Base-by-base conservation (phyloP, 2,797 vertebrate species). In the Acanthornis magna region DNA sequence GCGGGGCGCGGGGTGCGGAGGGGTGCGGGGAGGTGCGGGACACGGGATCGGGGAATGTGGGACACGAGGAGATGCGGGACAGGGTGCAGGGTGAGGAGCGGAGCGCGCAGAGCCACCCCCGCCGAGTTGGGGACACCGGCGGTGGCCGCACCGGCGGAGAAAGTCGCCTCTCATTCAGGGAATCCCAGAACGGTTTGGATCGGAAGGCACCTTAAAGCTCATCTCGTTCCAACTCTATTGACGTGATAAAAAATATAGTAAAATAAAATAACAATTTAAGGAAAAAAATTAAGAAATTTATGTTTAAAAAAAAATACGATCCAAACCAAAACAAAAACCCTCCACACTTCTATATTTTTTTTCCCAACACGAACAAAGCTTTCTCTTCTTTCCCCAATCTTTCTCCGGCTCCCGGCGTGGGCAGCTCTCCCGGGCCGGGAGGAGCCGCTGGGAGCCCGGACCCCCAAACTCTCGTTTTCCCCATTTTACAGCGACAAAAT, bases 301-400 rank as follows among this genome's bases (percentile, higher is more conserved):
- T 34, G 40, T 29, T 51, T 29, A 4, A 25, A 55, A 45, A n/a
- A n/a, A 32, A 22, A 8, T 4, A 21, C 14, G 32, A 29, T 6
- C 6, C 8, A 40, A 73, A n/a, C 10, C n/a, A 21, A 2, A 38
- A 40, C 20, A 34, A 50, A 57, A 42, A 2, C 0, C 2, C 21
- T 10, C 2, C 8, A 10, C 8, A 9, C 3, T 54, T 60, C 38
- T 38, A 38, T 38, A 38, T 38, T 38, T 16, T 11, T 3, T 21
- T 40, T n/a, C 25, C 3, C 32, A 6, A 2, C 5, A 4, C 5
- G 38, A 25, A 34, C 12, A 58, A 40, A 62, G n/a, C n/a, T 45
- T 58, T 58, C 6, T 73, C 17, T 40, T 43, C 8, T 50, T 34
- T 71, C 17, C 43, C 27, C 19, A 65, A 38, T 58, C 5, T 29